Percentiles rank a stretch among this genome's conserved stretches.
phyloP scores from a whole-genome alignment of 2,113 vertebrate genomes.

The Corvus hawaiiensis region DNA sequence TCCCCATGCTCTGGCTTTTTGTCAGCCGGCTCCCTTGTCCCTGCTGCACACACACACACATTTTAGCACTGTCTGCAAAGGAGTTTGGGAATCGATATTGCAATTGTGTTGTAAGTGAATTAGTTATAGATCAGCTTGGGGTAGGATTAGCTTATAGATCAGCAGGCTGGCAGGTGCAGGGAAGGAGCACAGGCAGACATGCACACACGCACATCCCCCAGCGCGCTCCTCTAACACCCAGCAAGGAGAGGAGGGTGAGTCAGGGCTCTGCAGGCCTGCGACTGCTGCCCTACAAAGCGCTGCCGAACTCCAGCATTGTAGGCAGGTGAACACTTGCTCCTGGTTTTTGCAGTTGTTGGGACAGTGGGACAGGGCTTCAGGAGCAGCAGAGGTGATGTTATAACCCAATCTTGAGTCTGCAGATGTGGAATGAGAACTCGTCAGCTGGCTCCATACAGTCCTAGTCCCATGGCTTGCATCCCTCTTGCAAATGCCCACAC shows the following conservation, averaged over 20 bases:
- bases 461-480: neutral
- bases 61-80: conserved; percentile 63
- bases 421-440: accelerated
- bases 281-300: neutral
- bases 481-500: neutral
- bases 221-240: neutral
- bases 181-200: neutral
- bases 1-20: neutral
- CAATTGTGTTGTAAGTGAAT: conserved; percentile 73
- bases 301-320: accelerated
- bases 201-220: neutral
- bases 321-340: accelerated
- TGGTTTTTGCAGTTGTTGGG: neutral
- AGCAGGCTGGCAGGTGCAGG: conserved; percentile 56
- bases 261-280: neutral
- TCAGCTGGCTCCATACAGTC: neutral
- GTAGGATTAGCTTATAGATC: conserved; percentile 69
- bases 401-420: neutral
- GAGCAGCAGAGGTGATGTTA: neutral
- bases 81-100: conserved; percentile 68
- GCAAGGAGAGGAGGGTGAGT: neutral
- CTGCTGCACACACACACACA: neutral
- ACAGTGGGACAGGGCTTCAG: neutral
- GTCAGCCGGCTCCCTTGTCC: neutral
- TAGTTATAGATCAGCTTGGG: conserved; percentile 72